These are phyloP conservation scores for Anguilla obscura DNA, from an alignment of 2,797 vertebrate species.

Conservation along the genomic window DNA sequence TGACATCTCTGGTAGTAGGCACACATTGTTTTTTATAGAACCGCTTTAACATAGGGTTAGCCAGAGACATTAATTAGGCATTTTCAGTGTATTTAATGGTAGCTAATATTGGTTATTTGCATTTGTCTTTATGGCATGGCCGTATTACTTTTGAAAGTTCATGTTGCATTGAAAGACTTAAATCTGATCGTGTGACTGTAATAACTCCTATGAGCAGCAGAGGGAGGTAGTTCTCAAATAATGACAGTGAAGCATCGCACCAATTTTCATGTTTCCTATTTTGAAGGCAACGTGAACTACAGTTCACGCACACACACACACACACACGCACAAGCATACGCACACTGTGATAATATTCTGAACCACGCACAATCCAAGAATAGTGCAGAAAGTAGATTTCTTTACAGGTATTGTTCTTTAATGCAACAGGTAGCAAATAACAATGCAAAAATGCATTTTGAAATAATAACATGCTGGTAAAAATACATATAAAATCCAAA, in stretches of 20 bases:
- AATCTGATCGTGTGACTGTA: background rate
- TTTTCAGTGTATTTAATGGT: background rate
- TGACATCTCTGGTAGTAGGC: no score
- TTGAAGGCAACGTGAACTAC: background rate
- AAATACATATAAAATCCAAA: background rate
- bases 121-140: background rate
- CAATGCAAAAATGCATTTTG: background rate
- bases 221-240: constrained; percentile 11
- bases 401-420: background rate
- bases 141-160: background rate
- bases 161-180: background rate
- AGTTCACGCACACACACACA: background rate
- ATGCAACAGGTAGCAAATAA: background rate
- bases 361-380: background rate
- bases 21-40: background rate
- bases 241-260: background rate
- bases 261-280: background rate
- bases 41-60: background rate
- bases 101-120: no score
- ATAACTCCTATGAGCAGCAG: constrained; percentile 4
- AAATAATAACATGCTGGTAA: background rate
- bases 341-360: background rate
- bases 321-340: background rate
- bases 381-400: background rate
- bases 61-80: background rate